Conservation (phyloP, 1,140 invertebrate genomes). For the Ganaspis sp. region DNA sequence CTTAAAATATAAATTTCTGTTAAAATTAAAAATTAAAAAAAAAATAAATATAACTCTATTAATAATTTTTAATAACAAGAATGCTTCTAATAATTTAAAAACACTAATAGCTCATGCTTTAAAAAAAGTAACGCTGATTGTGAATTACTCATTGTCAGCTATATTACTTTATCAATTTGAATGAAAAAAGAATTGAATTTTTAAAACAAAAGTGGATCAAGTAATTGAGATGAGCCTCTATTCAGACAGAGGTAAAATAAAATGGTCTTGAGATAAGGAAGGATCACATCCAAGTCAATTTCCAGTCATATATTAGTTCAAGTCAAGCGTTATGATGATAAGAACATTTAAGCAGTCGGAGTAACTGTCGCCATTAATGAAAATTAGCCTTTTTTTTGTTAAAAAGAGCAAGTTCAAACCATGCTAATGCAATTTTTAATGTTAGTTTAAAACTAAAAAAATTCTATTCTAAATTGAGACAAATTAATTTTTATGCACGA, state of each 20-base stretch:
- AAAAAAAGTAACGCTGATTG: too few species aligned
- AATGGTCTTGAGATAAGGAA: neutral
- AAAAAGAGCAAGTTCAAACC: too few species aligned
- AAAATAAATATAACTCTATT: too few species aligned
- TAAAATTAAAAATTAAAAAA: too few species aligned
- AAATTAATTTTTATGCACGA: too few species aligned
- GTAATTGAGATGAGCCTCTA: neutral
- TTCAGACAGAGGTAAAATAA: neutral
- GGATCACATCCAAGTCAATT: neutral
- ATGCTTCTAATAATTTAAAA: too few species aligned
- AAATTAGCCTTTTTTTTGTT: neutral
- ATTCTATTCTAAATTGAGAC: too few species aligned
- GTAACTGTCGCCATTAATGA: neutral
- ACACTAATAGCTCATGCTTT: too few species aligned
- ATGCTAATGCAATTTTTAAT: too few species aligned
- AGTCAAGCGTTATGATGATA: conserved; percentile 9
- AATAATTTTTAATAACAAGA: too few species aligned
- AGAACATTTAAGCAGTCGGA: neutral
- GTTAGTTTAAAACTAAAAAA: too few species aligned
- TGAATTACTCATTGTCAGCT: neutral
- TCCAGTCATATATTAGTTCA: conserved; percentile 2
- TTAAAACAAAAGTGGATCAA: neutral
- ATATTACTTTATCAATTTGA: neutral
- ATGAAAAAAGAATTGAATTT: neutral
- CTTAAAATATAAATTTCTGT: too few species aligned